A percentile compares a stretch with the other conserved stretches of the same genome.
These are phyloP conservation scores for Abrostola tripartita DNA, from an alignment of 2,888 invertebrate species.

Conservation along the genomic window DNA sequence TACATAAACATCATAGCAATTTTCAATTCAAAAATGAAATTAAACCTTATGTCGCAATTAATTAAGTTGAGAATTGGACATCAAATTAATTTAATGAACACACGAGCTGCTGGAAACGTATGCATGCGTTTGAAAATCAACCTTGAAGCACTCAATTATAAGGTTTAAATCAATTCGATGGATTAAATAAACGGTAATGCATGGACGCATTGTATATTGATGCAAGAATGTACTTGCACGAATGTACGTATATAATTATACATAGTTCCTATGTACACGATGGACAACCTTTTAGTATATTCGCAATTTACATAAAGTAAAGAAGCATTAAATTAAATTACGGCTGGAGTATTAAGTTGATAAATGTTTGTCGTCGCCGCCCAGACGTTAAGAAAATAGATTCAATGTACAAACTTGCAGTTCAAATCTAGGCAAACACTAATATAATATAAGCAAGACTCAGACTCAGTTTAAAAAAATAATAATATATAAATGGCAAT, in stretches of 20 bases:
- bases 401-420: too few relatives aligned
- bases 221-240: conserved; percentile 10
- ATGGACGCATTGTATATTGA: conserved; percentile 30
- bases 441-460: too few relatives aligned
- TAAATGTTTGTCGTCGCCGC: conserved; percentile 5
- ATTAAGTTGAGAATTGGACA: background rate
- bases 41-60: accelerated
- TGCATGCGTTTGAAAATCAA: conserved; percentile 2
- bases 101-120: background rate
- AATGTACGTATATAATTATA: conserved; percentile 14
- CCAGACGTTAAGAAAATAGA: too few relatives aligned
- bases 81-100: conserved; percentile 9
- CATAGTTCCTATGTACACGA: background rate
- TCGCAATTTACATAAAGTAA: conserved; percentile 35
- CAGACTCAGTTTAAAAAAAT: too few relatives aligned
- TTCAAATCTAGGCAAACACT: too few relatives aligned
- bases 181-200: conserved; percentile 19
- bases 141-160: background rate
- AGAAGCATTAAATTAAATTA: conserved; percentile 35
- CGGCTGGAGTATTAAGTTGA: conserved; percentile 9
- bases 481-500: too few relatives aligned
- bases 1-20: conserved; percentile 35
- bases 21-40: background rate
- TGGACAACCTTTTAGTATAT: conserved; percentile 17
- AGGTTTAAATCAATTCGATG: background rate